A percentile compares a stretch with the other conserved stretches of the same genome.
phyloP scores from a whole-genome alignment of 2,113 vertebrate genomes.

The Ptyas mucosa region DNA sequence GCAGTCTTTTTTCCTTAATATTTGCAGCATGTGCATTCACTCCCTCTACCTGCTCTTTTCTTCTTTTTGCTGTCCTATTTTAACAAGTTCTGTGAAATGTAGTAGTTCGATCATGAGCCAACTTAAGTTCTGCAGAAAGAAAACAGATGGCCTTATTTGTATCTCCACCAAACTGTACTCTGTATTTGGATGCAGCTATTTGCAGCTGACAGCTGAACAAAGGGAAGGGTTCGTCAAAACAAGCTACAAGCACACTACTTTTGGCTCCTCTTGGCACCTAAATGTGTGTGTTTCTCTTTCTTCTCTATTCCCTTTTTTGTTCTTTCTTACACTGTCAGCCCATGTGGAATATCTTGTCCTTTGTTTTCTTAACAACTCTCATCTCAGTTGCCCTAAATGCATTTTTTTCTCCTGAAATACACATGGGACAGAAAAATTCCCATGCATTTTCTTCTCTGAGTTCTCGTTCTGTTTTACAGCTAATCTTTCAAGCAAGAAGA shows the following conservation, averaged over 20 bases:
- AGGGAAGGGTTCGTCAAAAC: background rate
- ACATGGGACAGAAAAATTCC: background rate
- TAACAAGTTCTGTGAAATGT: background rate
- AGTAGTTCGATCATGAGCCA: background rate
- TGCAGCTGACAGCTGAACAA: background rate
- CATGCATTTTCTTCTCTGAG: background rate
- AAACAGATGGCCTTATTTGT: background rate
- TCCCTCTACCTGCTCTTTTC: background rate
- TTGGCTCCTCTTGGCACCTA: no score
- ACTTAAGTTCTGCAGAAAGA: background rate
- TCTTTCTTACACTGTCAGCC: background rate
- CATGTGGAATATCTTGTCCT: background rate
- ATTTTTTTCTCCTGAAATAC: background rate
- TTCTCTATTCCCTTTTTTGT: background rate
- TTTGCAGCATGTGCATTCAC: background rate
- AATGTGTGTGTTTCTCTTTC: background rate
- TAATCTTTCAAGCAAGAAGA: background rate
- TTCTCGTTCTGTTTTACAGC: background rate
- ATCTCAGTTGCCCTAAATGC: background rate
- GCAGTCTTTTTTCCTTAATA: background rate
- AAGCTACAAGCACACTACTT: background rate
- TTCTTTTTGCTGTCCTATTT: background rate
- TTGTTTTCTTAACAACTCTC: background rate
- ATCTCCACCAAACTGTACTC: background rate
- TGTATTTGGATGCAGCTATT: background rate